Base-by-base conservation (phyloP, 2,113 vertebrate species). In the Crotalus viridis region DNA sequence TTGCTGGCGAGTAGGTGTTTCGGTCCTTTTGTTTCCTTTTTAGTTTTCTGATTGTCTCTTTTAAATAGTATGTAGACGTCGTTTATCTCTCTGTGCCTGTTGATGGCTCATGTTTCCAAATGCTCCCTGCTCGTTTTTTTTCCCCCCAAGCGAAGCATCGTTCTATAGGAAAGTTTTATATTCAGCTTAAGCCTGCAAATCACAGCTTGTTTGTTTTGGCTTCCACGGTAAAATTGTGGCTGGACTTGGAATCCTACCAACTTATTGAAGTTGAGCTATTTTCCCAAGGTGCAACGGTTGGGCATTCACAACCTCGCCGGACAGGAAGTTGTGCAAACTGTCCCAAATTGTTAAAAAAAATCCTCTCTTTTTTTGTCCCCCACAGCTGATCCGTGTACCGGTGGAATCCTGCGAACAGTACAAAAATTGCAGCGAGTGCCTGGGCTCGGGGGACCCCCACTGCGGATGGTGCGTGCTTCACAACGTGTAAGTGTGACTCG, bases 381-480 rank as follows among this genome's bases (percentile, higher is more conserved):
- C 85, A 95, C 96, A 99, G 99, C 97, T 99, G 90, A 98, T 99
- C 17, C 98, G 98, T 94, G 98, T 99, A 56, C 99, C 99, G 0
- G 99, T 99, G 97, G 99, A 99, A 96, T 98, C 98, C 0, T 99
- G 99, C 24, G 97, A 98, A 92, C 99, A 99, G 96, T 98, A 99
- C 33, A 97, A 96, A 92, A 99, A 98, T 93, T 99, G 99, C 96
- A 97, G 98, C 0, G 97, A 99, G 90, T 99, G 99, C 95, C 97
- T 99, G 24, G 99, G 99, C 94, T 99, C 99, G 0, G 99, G 99
- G 0, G 99, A 99, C 91, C 99, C 99, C 15, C 99, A 99, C 96
- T 99, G 99, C 15, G 99, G 99, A 90, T 99, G 99, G 99, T 99
- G 99, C 96, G 99, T 99, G 92, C 99, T 99, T 28, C 99, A 99